Evolutionary conservation across 1,140 invertebrate genomes (phyloP), one percentile per base, ranked within the genome.

Genomic region (Drosophila rhopaloa): DNA sequence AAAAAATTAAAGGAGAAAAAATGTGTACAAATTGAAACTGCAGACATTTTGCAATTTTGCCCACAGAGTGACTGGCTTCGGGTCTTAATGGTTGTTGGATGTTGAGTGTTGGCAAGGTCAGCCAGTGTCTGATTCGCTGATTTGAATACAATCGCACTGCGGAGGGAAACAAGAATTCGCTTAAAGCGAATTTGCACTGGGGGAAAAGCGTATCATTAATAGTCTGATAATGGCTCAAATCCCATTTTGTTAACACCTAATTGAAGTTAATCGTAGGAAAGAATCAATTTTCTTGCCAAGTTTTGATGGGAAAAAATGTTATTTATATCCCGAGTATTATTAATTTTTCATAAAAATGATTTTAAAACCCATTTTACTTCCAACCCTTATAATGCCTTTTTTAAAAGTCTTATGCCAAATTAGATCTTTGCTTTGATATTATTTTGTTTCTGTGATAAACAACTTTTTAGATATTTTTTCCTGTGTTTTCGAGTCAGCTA

Each of bases 121-220:
- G 66, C 84, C 65, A 74, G 76, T 89, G 81, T 65, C 47, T 40
- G 57, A 61, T 43, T 29, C 46, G 56, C 54, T 56, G 67, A 88
- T 88, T 88, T 88, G 80, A 88, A 88, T 88, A 88, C 83, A 88
- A 88, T 83, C 76, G 81, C 67, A n/a, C 5, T 27, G 35, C 43
- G 16, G 46, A 43, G 48, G 29, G 57, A 61, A 74, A 66, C 75
- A 73, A 88, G 83, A 88, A 88, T 89, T 88, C 46, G 76, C 83
- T 43, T n/a, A 40, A 47, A 55, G 38, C 67, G 53, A 44, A 13
- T 37, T 46, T 65, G 53, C 65, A 68, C 65, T 19, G 61, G 24
- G 32, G 43, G 19, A 68, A 66, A 66, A 8, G 6, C 29, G 47
- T 35, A 24, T 32, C 54, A 48, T 32, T 35, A 13, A 61, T 13